phyloP scores from a whole-genome alignment of 2,888 invertebrate genomes.

The Xestia ashworthii region DNA sequence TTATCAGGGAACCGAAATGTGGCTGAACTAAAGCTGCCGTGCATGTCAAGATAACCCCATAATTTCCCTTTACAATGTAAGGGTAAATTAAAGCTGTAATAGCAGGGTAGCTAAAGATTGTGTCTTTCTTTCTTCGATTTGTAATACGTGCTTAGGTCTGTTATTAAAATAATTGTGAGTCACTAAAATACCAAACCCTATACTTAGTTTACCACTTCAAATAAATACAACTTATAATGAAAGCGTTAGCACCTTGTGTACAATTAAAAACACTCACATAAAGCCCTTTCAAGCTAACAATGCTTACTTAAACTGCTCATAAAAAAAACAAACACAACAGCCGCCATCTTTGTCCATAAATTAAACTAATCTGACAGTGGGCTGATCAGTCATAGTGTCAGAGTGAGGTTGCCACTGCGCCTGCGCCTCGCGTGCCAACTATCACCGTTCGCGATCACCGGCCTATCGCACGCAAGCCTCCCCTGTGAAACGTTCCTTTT shows the following conservation, averaged over 20 bases:
- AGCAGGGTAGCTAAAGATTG: constrained; percentile 15
- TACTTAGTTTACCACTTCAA: constrained; percentile 5
- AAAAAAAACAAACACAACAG: constrained; percentile 41
- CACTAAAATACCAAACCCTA: neutral
- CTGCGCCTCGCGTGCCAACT: constrained; percentile 75
- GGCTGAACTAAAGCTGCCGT: constrained; percentile 26
- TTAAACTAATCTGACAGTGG: constrained; percentile 63
- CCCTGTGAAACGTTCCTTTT: constrained; percentile 57
- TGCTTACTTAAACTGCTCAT: constrained; percentile 1
- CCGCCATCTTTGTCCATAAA: constrained; percentile 55
- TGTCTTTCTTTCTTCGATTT: constrained; percentile 9
- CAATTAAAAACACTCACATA: neutral
- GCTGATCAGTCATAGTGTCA: constrained; percentile 65
- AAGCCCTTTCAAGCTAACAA: constrained; percentile 16
- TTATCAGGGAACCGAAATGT: constrained; percentile 27
- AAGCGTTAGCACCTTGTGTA: constrained; percentile 1
- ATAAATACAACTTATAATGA: constrained; percentile 6
- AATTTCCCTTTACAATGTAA: constrained; percentile 32
- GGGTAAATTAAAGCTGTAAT: constrained; percentile 48
- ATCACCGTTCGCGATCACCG: constrained; percentile 65
- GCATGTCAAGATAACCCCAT: constrained; percentile 19
- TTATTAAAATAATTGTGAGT: constrained; percentile 30
- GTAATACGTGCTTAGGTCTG: constrained; percentile 4
- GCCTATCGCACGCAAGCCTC: constrained; percentile 73
- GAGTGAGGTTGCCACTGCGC: constrained; percentile 59